phyloP scores from a whole-genome alignment of 2,797 vertebrate genomes.

The Rhabdophis nuchalis region DNA sequence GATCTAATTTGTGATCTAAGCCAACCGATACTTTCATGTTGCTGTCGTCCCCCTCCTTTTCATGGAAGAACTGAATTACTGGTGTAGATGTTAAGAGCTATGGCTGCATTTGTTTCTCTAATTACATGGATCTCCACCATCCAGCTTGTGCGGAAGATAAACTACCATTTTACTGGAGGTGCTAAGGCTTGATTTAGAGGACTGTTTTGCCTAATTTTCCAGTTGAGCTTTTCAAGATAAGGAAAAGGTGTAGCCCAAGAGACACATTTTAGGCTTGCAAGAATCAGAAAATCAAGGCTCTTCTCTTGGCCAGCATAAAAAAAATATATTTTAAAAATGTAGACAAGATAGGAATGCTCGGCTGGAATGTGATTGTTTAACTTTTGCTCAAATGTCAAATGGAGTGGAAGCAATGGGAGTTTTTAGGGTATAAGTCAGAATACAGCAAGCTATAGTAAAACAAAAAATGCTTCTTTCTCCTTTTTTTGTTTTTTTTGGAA shows the following conservation, averaged over 20 bases:
- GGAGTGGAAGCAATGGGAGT: slow-evolving; percentile 56
- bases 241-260: slow-evolving; percentile 33
- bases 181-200: slow-evolving; percentile 39
- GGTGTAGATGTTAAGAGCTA: slow-evolving; percentile 28
- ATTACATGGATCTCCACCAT: slow-evolving; percentile 49
- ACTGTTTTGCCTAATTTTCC: slow-evolving; percentile 56
- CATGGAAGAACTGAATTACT: slow-evolving; percentile 43
- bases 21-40: slow-evolving; percentile 49
- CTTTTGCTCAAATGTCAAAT: slow-evolving; percentile 65
- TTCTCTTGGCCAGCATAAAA: slow-evolving; percentile 40
- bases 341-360: slow-evolving; percentile 42
- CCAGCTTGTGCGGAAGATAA: not conserved
- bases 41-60: slow-evolving; percentile 38
- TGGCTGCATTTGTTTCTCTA: slow-evolving; percentile 51
- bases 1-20: slow-evolving; percentile 42
- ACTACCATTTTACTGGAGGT: slow-evolving; percentile 52
- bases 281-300: slow-evolving; percentile 29
- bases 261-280: slow-evolving; percentile 22
- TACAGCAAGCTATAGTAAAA: slow-evolving; percentile 52
- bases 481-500: slow-evolving; percentile 17
- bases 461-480: not conserved
- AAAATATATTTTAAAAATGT: slow-evolving; percentile 45
- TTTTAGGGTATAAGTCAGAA: slow-evolving; percentile 57
- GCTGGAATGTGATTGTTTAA: slow-evolving; percentile 59
- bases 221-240: slow-evolving; percentile 45